A percentile compares a stretch with the other conserved stretches of the same genome.
phyloP scores from a whole-genome alignment of 2,797 vertebrate genomes.

The Hirundo rustica region DNA sequence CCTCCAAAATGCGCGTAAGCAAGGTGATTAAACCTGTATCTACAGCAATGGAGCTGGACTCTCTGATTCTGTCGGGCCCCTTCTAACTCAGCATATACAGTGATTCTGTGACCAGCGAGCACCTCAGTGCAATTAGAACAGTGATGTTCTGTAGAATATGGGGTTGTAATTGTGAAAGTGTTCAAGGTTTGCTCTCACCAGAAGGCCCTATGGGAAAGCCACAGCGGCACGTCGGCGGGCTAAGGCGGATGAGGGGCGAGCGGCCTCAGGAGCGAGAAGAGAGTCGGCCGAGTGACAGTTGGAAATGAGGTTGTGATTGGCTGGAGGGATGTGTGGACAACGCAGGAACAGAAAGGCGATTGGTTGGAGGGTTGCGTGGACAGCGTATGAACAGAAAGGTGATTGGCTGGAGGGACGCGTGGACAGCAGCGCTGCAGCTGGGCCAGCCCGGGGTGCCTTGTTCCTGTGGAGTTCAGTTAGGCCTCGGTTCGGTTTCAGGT shows the following conservation, averaged over 20 bases:
- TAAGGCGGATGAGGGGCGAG: not conserved
- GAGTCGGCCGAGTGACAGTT: not conserved
- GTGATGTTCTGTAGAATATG: not conserved
- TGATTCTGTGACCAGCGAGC: not conserved
- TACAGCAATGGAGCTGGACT: not conserved
- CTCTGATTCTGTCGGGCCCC: too few species aligned
- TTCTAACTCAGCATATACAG: not conserved
- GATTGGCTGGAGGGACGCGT: too few species aligned
- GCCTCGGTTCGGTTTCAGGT: not conserved
- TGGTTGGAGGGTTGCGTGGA: too few species aligned
- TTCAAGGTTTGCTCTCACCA: not conserved
- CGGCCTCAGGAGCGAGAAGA: not conserved
- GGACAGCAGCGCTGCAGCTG: too few species aligned
- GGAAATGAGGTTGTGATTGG: not conserved
- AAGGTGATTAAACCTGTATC: not conserved
- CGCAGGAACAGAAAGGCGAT: too few species aligned
- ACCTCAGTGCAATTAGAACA: not conserved
- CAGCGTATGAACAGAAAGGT: too few species aligned
- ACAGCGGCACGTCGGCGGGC: rapidly evolving
- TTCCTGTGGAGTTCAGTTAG: too few species aligned
- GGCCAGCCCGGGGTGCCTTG: not conserved
- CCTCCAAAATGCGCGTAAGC: not conserved
- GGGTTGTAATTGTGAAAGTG: not conserved
- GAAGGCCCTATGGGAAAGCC: not conserved
- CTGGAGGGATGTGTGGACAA: too few species aligned